phyloP scores from a whole-genome alignment of 2,797 vertebrate species.

The Coregonus sp. region DNA sequence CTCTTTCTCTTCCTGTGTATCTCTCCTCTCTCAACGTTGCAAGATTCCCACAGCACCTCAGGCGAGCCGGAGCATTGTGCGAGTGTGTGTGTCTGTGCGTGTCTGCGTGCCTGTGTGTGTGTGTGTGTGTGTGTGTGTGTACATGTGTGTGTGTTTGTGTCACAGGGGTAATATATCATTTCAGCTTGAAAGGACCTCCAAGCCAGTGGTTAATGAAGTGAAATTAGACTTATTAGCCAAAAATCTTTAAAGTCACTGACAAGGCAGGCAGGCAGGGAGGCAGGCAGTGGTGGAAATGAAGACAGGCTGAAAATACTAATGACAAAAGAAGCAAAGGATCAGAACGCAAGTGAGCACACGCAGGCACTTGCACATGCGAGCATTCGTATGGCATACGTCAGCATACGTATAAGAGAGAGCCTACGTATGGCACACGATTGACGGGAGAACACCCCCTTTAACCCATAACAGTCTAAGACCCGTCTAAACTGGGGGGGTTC shows the following conservation, averaged over 20 bases:
- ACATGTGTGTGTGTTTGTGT: constrained; percentile 17
- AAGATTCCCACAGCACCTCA: constrained; percentile 39
- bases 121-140: constrained; percentile 39
- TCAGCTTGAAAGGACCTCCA: constrained; percentile 74
- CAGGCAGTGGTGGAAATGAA: constrained; percentile 56
- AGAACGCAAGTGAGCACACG: background rate
- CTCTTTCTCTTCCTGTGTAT: constrained; percentile 43
- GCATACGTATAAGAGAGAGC: background rate
- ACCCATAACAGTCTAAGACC: too few species aligned
- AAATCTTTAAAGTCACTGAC: constrained; percentile 75
- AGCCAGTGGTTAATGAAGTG: constrained; percentile 81
- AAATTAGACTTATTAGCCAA: constrained; percentile 81
- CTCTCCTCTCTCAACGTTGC: constrained; percentile 35
- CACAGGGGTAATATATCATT: constrained; percentile 72
- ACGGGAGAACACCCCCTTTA: too few species aligned
- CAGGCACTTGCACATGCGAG: background rate
- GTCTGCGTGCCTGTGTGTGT: constrained; percentile 2
- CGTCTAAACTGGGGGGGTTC: too few species aligned
- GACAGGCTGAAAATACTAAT: constrained; percentile 60
- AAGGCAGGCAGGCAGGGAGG: constrained; percentile 11
- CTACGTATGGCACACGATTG: too few species aligned
- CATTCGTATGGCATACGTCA: background rate
- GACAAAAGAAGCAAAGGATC: constrained; percentile 27
- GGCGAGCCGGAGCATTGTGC: constrained; percentile 35
- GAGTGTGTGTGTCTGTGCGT: constrained; percentile 1